Evolutionary conservation across 2,113 vertebrate species (phyloP), one percentile per base, ranked within the genome.

Genomic region (Mobula hypostoma): DNA sequence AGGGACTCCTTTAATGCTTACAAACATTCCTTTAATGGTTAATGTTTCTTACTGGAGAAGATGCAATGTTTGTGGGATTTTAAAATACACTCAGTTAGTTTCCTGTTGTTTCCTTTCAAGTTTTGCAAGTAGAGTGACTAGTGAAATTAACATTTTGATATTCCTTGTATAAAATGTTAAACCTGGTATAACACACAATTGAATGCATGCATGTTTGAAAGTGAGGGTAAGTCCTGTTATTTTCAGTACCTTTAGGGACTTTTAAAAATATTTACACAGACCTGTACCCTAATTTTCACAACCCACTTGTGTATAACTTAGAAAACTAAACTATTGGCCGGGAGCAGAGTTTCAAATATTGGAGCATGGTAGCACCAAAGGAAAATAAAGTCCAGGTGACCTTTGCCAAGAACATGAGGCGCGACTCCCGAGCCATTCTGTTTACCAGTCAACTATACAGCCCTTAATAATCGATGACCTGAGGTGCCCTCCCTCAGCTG

Each of bases 311-410:
- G n/a, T 90, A 90, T 32, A 90, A n/a, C 9, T 66, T 66, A 32
- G 29, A 15, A 32, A 63, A 17, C 85, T 90, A 63, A 88, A 88
- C 85, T 63, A 87, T 90, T 90, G 61, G n/a, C 63, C 32, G 15
- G 56, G n/a, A 32, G 14, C 63, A 36, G 56, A 15, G 61, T 19
- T 90, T 90, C 85, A 66, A 66, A 90, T 90, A 90, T 32, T 90
- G 32, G 61, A 90, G n/a, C 85, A 66, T 68, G 29, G 83, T 87
- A 66, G 61, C 85, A 68, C 7, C 85, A 90, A 90, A 90, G 7
- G 85, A 90, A 90, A 90, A 68, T 90, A 90, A 88, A 88, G 58
- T 63, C 58, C 85, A 88, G 85, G n/a, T 88, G 85, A 90, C 85
- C 85, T 90, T 90, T 68, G 85, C 85, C 63, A 15, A 32, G 61